phyloP scores from a whole-genome alignment of 2,797 vertebrate species.

The Clarias fuscus region DNA sequence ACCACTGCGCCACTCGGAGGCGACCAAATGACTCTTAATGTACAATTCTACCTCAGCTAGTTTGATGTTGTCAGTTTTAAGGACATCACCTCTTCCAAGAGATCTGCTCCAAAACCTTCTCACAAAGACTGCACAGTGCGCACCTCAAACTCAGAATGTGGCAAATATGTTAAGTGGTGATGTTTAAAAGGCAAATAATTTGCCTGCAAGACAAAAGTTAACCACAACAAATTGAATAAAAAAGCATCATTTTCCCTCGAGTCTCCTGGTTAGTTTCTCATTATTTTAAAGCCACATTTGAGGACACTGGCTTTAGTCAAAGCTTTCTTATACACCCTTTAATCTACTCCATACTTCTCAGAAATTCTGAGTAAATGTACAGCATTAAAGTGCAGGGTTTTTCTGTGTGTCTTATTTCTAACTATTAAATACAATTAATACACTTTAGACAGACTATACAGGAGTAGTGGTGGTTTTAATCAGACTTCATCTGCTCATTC shows the following conservation, averaged over 20 bases:
- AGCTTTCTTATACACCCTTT: conserved; percentile 34
- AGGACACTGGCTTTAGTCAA: conserved; percentile 34
- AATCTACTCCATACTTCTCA: conserved; percentile 16
- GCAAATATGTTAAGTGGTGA: conserved; percentile 70
- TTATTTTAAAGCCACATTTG: conserved; percentile 35
- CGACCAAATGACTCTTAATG: not conserved
- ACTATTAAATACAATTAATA: conserved; percentile 10
- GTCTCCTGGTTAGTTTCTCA: conserved; percentile 43
- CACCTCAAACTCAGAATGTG: conserved; percentile 64
- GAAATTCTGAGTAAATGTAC: conserved; percentile 9
- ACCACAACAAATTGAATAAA: conserved; percentile 59
- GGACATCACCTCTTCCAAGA: not conserved
- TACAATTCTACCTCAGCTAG: not conserved
- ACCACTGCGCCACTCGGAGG: too few relatives aligned
- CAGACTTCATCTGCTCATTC: not conserved
- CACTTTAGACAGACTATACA: not conserved
- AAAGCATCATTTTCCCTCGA: conserved; percentile 59
- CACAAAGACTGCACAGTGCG: conserved; percentile 44
- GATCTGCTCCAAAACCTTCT: not conserved
- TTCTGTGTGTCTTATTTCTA: not conserved
- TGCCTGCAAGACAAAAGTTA: conserved; percentile 62
- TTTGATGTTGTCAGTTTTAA: not conserved
- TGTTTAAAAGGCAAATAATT: conserved; percentile 69
- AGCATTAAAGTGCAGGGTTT: not conserved
- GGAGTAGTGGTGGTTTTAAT: conserved; percentile 6